These are phyloP conservation scores for Digitonthophagus gazella DNA, from an alignment of 2,888 invertebrate genomes.

Conservation along the genomic window DNA sequence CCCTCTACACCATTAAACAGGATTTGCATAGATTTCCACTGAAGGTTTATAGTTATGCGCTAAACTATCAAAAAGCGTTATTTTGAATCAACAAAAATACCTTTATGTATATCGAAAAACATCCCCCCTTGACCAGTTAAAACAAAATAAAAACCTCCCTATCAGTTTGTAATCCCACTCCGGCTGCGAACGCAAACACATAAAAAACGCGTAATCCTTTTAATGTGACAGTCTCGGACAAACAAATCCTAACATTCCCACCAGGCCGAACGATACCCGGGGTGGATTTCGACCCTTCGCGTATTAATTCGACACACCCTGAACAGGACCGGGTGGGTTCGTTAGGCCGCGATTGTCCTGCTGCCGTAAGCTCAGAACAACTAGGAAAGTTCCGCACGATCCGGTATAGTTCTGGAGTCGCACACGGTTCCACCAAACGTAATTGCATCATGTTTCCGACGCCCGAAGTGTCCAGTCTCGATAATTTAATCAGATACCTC, in stretches of 20 bases:
- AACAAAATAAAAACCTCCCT: not conserved
- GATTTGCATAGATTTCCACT: not conserved
- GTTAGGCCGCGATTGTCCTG: constrained; percentile 5
- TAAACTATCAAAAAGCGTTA: not conserved
- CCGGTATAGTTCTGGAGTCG: not conserved
- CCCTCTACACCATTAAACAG: not conserved
- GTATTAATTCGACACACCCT: constrained; percentile 10
- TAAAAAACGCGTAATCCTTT: constrained; percentile 9
- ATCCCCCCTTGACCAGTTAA: no score
- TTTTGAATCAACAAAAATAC: not conserved
- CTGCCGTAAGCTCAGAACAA: not conserved
- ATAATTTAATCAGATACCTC: not conserved
- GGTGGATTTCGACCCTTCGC: not conserved
- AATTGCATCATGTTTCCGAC: not conserved
- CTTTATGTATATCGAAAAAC: not conserved
- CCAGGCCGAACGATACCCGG: not conserved
- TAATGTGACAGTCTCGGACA: constrained; percentile 8
- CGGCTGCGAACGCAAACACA: not conserved
- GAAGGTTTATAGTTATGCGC: not conserved
- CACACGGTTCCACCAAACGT: not conserved
- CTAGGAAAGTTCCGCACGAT: not conserved
- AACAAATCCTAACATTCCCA: constrained; percentile 7
- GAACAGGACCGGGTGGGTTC: constrained; percentile 1
- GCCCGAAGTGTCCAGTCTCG: not conserved
- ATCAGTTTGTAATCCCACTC: not conserved